These are phyloP conservation scores for Brachyopa scutellaris DNA, from an alignment of 2,888 invertebrate genomes.

Conservation along the genomic window DNA sequence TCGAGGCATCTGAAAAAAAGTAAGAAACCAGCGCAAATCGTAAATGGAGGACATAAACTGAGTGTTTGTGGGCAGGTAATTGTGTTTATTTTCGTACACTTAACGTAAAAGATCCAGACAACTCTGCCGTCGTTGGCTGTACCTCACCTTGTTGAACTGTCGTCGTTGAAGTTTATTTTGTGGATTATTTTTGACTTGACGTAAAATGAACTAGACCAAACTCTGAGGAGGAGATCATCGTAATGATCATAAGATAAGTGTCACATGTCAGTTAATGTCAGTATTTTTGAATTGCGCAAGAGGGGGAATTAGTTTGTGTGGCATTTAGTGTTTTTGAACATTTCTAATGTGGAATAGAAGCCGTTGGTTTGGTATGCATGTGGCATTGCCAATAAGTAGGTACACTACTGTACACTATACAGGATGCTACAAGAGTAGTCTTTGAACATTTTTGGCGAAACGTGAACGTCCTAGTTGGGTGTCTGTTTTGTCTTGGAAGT, in stretches of 20 bases:
- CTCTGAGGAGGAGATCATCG: conserved; percentile 2
- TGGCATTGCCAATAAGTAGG: background rate
- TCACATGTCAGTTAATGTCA: conserved; percentile 63
- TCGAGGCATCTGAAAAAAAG: background rate
- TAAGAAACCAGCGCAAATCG: conserved; percentile 9
- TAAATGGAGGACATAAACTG: conserved; percentile 62
- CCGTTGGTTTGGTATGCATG: no score
- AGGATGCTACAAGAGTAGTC: background rate
- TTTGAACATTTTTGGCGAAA: background rate
- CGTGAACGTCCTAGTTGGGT: background rate
- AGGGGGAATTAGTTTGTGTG: background rate
- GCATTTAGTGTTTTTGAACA: background rate
- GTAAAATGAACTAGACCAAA: conserved; percentile 33
- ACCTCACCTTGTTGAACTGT: conserved; percentile 41
- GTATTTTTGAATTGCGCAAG: conserved; percentile 38
- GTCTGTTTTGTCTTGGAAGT: background rate
- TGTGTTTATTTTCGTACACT: conserved; percentile 71
- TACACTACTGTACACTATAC: no score
- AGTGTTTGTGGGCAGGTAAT: conserved; percentile 69
- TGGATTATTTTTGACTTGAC: conserved; percentile 43
- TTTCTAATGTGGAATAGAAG: background rate
- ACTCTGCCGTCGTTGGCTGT: background rate
- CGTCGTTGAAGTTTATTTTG: background rate
- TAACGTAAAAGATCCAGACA: conserved; percentile 49
- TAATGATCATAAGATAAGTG: conserved; percentile 54